A percentile compares a stretch with the other conserved stretches of the same genome.
These are phyloP conservation scores for Agonum fuliginosum DNA, from an alignment of 2,888 invertebrate species.

Conservation along the genomic window DNA sequence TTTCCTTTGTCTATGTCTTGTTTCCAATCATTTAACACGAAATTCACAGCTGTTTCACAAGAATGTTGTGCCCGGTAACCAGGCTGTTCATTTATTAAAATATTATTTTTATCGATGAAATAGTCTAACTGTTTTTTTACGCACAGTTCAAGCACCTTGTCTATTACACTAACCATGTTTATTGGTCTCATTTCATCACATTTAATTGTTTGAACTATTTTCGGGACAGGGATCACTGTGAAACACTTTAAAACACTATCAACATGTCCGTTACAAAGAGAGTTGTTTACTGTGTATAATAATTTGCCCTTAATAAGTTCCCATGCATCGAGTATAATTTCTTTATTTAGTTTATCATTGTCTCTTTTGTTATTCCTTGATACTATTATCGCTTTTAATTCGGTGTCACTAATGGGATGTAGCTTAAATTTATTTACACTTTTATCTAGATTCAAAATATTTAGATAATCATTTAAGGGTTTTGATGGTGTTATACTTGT, in stretches of 20 bases:
- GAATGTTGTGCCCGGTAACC: not conserved
- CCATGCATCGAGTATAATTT: too few relatives aligned
- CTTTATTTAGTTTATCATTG: too few relatives aligned
- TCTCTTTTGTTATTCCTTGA: too few relatives aligned
- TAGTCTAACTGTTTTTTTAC: not conserved
- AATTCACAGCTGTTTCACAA: slow-evolving; percentile 25
- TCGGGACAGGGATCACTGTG: not conserved
- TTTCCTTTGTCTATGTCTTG: not conserved
- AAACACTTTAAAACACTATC: not conserved
- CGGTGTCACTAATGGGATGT: too few relatives aligned
- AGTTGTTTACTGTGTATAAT: too few relatives aligned
- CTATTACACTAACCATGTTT: not conserved
- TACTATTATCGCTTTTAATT: too few relatives aligned
- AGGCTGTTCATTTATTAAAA: slow-evolving; percentile 2
- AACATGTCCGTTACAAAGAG: too few relatives aligned
- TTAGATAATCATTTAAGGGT: too few relatives aligned
- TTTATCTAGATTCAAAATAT: too few relatives aligned
- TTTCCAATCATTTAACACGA: slow-evolving; percentile 13
- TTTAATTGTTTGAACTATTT: not conserved
- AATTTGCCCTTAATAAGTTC: too few relatives aligned
- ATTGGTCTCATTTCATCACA: slow-evolving; percentile 3
- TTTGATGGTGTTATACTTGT: too few relatives aligned
- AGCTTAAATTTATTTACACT: too few relatives aligned
- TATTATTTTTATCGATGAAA: not conserved
- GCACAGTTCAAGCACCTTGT: not conserved